Base-by-base conservation (phyloP, 1,140 invertebrate species). In the Araneus ventricosus region DNA sequence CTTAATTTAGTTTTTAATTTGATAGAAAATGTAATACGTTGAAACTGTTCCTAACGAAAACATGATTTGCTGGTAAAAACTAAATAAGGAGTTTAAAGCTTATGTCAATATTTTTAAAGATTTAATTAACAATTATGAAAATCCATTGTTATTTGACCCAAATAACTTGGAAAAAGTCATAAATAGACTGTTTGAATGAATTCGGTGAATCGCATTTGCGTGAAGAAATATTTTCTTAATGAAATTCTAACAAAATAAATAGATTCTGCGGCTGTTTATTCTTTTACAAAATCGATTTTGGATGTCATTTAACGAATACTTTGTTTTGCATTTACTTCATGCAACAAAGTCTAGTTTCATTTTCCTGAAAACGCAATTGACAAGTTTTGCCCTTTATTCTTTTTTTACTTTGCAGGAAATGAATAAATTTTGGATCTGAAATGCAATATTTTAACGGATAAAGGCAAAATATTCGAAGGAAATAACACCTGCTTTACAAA, bases 201-300 rank as follows among this genome's bases (percentile, higher is more conserved):
- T 75, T 75, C 30, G 17, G 20, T 75, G 30, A 37, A 75, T 75
- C 14, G 10, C 20, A 34, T 67, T 67, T 34, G 27, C 67, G 61
- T 27, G 8, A 34, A 75, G 30, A 75, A 75, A 75, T 34, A 75
- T 4, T 0, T 34, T 63, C 59, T 37, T 75, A 34, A 75, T 34
- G 27, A 37, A 75, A 34, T 34, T 30, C 30, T 8, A 0, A n/a
- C n/a, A 63, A 63, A 75, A 75, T 34, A 75, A 75, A 34, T 75
- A 34, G 8, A 4, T 75, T 75, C 67, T 20, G 20, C 20, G 34
- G 14, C 27, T 70, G 24, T 70, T 70, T 67, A 8, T n/a, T 67
- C 27, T 67, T 57, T 84, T 27, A 27, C 24, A 84, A 24, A 84
- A 84, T 84, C 80, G 45, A 84, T 84, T 84, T 41, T 57, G 45